A percentile compares a stretch with the other conserved stretches of the same genome.
phyloP scores from a whole-genome alignment of 2,113 vertebrate species.

The Oreochromis aureus region DNA sequence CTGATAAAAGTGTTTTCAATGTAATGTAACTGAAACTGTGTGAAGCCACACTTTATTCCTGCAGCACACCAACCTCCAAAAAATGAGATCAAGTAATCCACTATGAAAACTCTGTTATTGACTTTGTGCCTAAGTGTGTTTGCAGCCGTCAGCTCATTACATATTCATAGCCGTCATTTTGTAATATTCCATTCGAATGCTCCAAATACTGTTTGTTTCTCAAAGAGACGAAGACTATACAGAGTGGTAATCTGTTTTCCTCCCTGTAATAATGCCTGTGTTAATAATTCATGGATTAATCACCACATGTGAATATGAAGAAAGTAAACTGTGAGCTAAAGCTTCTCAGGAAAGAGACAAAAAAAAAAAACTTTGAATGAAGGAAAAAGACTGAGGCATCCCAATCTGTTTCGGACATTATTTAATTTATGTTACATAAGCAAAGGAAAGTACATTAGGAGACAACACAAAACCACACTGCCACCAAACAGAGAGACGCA shows the following conservation, averaged over 20 bases:
- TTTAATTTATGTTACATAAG: constrained; percentile 39
- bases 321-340: not conserved
- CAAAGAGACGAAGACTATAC: not conserved
- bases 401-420: constrained; percentile 1
- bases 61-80: not conserved
- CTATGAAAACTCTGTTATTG: not conserved
- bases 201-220: constrained; percentile 1
- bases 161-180: not conserved
- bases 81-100: not conserved
- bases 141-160: not conserved
- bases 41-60: not conserved
- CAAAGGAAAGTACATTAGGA: constrained; percentile 11
- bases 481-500: not conserved
- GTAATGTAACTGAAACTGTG: not conserved
- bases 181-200: not conserved
- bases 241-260: constrained; percentile 7
- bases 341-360: not conserved
- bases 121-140: not conserved
- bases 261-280: not conserved
- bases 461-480: constrained; percentile 24
- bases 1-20: not conserved
- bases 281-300: constrained; percentile 48
- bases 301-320: not conserved
- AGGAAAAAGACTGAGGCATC: not conserved
- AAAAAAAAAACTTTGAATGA: not conserved